Base-by-base conservation (phyloP, 2,888 invertebrate genomes). In the Hirtodrosophila duncani region DNA sequence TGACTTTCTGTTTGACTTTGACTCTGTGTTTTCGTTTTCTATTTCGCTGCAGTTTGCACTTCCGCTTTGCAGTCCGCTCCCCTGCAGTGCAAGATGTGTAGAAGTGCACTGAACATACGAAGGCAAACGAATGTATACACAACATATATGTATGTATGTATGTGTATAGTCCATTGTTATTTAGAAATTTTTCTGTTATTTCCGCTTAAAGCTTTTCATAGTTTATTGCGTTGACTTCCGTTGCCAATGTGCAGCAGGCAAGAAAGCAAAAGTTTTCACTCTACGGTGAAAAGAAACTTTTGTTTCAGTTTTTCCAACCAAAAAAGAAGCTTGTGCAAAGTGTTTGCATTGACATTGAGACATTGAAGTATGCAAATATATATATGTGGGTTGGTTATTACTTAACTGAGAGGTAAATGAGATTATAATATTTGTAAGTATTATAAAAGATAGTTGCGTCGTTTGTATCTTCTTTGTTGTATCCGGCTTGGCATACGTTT, bases 161-260 rank as follows among this genome's bases (percentile, higher is more conserved):
- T n/a, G n/a, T n/a, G n/a, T n/a, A n/a, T n/a, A n/a, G n/a, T 26
- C 10, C 10, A 56, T 62, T 58, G 63, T 55, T 58, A 53, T 58
- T 58, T 58, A 31, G 39, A 27, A 36, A 55, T 56, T 58, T 62
- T 58, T 31, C n/a, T 74, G 75, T 66, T 70, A 75, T 79, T 70
- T 79, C 80, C 77, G 77, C 46, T 56, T 46, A 44, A 49, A 66
- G 55, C 43, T 33, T 58, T 61, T 62, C 45, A 26, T 51, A 62
- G 63, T 66, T 63, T 56, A 70, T 79, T 46, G 52, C 39, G 38
- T 50, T 42, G 52, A 66, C 71, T 66, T 79, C 80, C 80, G 71
- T 10, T 51, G 64, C 45, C 30, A n/a, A 42, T 36, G 55, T 48
- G 41, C 39, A 49, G 42, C 24, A 24, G 26, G 36, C 37, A 27